Conservation (phyloP, 2,113 vertebrate genomes). For the Gymnorhina tibicen region DNA sequence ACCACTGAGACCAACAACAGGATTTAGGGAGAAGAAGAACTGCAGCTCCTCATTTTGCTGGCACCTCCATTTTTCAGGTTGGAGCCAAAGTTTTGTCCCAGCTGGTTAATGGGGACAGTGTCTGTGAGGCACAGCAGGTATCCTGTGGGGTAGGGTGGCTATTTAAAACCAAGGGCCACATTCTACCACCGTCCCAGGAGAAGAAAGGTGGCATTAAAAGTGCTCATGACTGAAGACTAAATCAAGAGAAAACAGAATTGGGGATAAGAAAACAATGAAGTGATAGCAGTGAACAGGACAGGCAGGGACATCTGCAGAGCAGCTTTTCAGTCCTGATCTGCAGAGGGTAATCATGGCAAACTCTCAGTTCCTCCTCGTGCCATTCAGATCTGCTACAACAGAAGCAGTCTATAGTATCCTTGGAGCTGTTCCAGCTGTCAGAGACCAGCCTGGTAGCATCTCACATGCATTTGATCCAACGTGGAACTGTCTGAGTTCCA, state of each 20-base stretch:
- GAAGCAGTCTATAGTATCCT: background rate
- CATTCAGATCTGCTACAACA: background rate
- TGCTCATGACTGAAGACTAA: background rate
- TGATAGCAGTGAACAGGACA: background rate
- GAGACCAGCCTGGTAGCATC: background rate
- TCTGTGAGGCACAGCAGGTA: background rate
- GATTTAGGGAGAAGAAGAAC: background rate
- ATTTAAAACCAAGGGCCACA: background rate
- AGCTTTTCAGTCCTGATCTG: background rate
- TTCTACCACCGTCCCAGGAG: background rate
- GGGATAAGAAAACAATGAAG: background rate
- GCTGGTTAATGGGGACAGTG: background rate
- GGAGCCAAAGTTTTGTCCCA: background rate
- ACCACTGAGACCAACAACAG: background rate
- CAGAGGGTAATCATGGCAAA: background rate
- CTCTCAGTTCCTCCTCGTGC: background rate
- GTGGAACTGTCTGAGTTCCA: background rate
- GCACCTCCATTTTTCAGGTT: background rate
- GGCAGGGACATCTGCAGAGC: background rate
- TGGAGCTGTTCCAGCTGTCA: background rate
- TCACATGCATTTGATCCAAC: rapidly evolving
- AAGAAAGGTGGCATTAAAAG: background rate
- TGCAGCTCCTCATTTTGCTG: background rate
- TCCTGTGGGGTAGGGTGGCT: background rate
- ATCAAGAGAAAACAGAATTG: background rate